Base-by-base conservation (phyloP, 2,888 invertebrate genomes). In the Morinoia aosen region DNA sequence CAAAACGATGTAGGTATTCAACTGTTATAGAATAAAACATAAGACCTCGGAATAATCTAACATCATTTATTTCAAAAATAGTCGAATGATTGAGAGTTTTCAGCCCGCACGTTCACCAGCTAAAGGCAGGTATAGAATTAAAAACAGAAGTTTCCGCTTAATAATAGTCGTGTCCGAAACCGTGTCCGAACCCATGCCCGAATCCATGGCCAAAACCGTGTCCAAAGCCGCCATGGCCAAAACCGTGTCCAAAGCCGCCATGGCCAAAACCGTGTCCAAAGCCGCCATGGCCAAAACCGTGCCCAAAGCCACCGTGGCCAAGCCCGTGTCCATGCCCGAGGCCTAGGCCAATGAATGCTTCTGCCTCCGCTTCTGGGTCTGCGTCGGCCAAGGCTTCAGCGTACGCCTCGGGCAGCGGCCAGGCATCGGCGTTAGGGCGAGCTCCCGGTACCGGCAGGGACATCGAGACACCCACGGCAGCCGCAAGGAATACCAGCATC, bases 171-270 rank as follows among this genome's bases (percentile, higher is more conserved):
- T 88, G n/a, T 88, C 88, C 88, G 88, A 88, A 33, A n/a, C 88
- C 88, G 88, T 90, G 90, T 39, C 90, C 90, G 39, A 90, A 90
- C 16, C 90, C 90, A 90, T 90, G 90, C 0, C 90, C 90, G 90
- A 90, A 90, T 2, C 90, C 90, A 39, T 90, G 90, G 10, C 40
- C 90, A 7, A 76, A 76, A 14, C 76, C 76, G 25, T 76, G 76
- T 33, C 76, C 76, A 90, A 90, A 39, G 10, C 90, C 90, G 39
- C 90, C 90, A 19, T 90, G 90, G 8, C 40, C 90, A 19, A 90
- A 76, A 25, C 76, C 76, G 33, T 76, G 76, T 25, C 76, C 76
- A 33, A 76, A 76, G 10, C 76, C 76, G 76, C 19, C 14, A 19
- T 19, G 14, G 8, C 61, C 61, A 19, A 61, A 61, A 61, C 61